phyloP scores from a whole-genome alignment of 1,140 invertebrate species.

The Oreohelix idahoensis region DNA sequence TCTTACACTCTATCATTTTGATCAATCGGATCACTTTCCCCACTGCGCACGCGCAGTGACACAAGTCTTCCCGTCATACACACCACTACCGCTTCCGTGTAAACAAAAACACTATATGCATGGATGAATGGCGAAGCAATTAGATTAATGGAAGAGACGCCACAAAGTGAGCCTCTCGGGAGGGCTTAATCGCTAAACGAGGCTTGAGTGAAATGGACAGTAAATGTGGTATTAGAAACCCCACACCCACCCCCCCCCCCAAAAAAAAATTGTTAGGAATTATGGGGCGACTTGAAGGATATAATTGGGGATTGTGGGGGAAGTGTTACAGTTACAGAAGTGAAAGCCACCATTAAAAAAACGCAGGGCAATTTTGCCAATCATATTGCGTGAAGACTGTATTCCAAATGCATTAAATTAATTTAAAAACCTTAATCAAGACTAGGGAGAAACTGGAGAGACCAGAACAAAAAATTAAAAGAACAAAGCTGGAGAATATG shows the following conservation, averaged over 20 bases:
- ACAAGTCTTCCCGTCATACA: background rate
- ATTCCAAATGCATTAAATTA: constrained; percentile 5
- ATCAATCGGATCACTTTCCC: background rate
- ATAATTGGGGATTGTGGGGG: background rate
- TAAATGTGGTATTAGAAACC: background rate
- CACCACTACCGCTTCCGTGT: constrained; percentile 1
- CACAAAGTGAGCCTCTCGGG: constrained; percentile 10
- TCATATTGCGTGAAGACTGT: background rate
- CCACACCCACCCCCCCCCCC: too few relatives aligned
- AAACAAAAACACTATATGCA: constrained; percentile 11
- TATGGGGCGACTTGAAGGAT: background rate
- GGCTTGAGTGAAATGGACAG: constrained; percentile 8
- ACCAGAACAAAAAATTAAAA: background rate
- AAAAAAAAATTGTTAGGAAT: background rate
- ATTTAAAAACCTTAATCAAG: background rate
- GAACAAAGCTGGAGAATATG: background rate
- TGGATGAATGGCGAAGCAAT: background rate
- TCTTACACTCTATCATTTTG: background rate
- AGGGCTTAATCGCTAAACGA: constrained; percentile 5
- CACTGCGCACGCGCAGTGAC: constrained; percentile 4
- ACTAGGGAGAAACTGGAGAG: background rate
- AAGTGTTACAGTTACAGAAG: background rate
- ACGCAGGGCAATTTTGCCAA: background rate
- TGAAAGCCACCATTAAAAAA: background rate
- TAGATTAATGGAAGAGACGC: constrained; percentile 8